Evolutionary conservation across 2,888 invertebrate genomes (phyloP), one percentile per base, ranked within the genome.

Genomic region (Stomorhina lunata): DNA sequence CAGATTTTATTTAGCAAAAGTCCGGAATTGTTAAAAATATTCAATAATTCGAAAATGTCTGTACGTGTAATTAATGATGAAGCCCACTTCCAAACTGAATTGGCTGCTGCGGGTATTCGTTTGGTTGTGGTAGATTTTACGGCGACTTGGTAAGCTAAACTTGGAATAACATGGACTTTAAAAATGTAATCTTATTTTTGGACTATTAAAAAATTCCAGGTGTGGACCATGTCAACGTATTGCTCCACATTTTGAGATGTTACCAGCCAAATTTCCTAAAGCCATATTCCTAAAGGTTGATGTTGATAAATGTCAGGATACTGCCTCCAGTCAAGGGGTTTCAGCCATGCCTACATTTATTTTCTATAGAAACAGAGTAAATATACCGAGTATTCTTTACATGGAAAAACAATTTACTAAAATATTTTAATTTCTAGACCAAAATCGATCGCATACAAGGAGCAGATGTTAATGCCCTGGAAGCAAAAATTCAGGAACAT

Each of bases 271-370:
- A 91, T 99, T 97, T 91, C 94, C 96, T 0, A 94, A 95, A 86
- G 98, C 97, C 12, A 94, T 97, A 15, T 99, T 99, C 89, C 92
- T 98, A 15, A 98, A 98, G 92, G 96, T 99, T 7, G 91, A 91
- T 82, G 98, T 99, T 17, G 99, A 99, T 89, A 94, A 95, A 91
- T 98, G 97, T 87, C 95, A 95, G 86, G 98, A 97, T 86, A 96
- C 96, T 9, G 98, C 99, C 1, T 94, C 95, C 27, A 92, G 94
- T 12, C 96, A 99, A 89, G 97, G 97, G 71, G 96, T 99, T 45
- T 95, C 95, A 75, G 97, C 98, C 0, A 99, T 99, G 98, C 99
- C 99, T 25, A 99, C 99, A 0, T 99, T 99, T 89, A 94, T 98
- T 85, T 97, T 99, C 89, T 99, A 96, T 90, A 94, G 96, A 86